Conservation (phyloP, 2,113 vertebrate genomes). For the Dunckerocampus dactyliophorus region DNA sequence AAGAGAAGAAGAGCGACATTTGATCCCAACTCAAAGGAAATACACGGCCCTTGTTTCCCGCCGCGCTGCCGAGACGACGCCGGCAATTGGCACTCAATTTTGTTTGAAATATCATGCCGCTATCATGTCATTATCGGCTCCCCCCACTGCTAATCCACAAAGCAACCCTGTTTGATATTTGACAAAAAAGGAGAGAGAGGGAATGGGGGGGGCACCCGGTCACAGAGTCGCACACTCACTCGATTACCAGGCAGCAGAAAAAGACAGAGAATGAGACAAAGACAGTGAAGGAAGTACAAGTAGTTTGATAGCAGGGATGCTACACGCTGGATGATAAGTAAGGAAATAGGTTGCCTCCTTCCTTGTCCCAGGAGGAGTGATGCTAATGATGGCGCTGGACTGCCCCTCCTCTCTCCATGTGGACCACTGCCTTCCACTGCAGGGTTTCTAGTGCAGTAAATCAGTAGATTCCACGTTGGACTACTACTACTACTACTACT, state of each 20-base stretch:
- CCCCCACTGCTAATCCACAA: conserved; percentile 72
- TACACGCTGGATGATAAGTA: not conserved
- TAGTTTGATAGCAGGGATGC: conserved; percentile 1
- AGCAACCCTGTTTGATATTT: conserved; percentile 73
- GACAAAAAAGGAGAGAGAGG: conserved; percentile 31
- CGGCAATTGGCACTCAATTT: conserved; percentile 77
- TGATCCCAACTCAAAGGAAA: conserved; percentile 70
- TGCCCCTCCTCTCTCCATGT: no score
- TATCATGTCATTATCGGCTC: conserved; percentile 74
- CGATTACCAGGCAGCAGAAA: conserved; percentile 53
- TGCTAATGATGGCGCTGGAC: not conserved
- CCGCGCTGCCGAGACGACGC: conserved; percentile 63
- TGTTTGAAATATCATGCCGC: conserved; percentile 76
- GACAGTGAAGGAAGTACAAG: conserved; percentile 2
- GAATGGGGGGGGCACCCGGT: conserved; percentile 33
- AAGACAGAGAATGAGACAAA: conserved; percentile 3
- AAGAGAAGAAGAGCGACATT: conserved; percentile 52
- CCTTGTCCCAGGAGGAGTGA: not conserved
- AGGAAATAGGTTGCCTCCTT: not conserved
- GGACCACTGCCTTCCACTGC: not conserved
- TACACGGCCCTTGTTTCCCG: conserved; percentile 74
- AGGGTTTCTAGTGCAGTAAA: not conserved
- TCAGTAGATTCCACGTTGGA: not conserved
- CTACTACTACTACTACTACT: no score
- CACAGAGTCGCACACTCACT: conserved; percentile 60